These are phyloP conservation scores for Tinamus guttatus DNA, from an alignment of 2,113 vertebrate genomes.

Conservation along the genomic window DNA sequence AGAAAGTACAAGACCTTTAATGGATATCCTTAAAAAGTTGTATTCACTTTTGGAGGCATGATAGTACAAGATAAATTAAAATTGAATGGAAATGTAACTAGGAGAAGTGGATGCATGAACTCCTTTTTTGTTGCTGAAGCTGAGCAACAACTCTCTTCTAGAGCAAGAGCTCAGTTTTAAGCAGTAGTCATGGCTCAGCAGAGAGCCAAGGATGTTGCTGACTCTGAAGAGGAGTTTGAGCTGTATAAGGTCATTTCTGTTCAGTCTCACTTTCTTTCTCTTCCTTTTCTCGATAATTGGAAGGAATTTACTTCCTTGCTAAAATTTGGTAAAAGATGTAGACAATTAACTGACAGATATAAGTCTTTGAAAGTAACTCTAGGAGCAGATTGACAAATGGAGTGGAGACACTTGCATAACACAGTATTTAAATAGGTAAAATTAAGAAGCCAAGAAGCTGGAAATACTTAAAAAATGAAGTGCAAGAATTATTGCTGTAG, in stretches of 20 bases:
- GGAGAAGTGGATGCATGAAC: neutral
- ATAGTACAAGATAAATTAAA: neutral
- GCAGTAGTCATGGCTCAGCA: neutral
- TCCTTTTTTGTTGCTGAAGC: neutral
- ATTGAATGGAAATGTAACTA: neutral
- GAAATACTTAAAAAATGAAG: neutral
- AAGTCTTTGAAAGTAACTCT: neutral
- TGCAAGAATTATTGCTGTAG: neutral
- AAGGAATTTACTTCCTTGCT: neutral
- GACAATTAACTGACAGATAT: neutral
- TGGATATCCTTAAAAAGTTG: neutral
- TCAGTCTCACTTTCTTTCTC: neutral
- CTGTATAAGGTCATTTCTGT: neutral
- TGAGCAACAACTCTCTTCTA: neutral
- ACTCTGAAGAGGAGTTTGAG: neutral
- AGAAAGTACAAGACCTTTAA: neutral
- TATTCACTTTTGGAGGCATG: neutral
- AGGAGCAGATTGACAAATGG: neutral
- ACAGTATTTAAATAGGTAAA: neutral
- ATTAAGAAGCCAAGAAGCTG: neutral
- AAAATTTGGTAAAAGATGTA: neutral
- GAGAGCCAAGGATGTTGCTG: neutral
- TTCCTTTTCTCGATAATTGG: neutral
- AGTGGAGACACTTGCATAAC: neutral
- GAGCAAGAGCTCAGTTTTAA: neutral